Evolutionary conservation across 35 echinoderm and acorn worm genomes (phyloP).

Genomic region (Ophioderma brevispina): DNA sequence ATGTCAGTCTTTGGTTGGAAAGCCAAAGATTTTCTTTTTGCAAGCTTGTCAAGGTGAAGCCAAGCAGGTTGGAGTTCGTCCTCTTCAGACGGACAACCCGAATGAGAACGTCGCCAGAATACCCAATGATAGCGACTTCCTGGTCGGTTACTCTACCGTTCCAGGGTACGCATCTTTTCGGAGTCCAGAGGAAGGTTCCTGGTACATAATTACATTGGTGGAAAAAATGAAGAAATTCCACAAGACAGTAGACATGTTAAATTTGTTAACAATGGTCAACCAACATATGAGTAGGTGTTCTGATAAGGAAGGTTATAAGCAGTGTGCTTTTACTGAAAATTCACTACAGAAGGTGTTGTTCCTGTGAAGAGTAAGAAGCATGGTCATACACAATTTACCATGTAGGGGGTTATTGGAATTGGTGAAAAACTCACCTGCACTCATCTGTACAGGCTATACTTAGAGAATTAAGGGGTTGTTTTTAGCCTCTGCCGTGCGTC

Average conservation of each 20-base stretch:
- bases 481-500: no score
- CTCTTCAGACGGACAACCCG: background rate
- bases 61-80: background rate
- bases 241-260: background rate
- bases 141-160: background rate
- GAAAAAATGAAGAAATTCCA: background rate
- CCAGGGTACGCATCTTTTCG: background rate
- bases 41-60: background rate
- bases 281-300: background rate
- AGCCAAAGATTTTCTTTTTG: background rate
- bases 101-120: background rate
- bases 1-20: background rate
- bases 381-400: no score
- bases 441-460: no score
- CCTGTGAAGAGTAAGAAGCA: no score
- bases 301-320: no score
- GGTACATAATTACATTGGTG: background rate
- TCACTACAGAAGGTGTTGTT: no score
- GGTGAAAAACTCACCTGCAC: no score
- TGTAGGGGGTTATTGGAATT: no score
- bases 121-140: background rate
- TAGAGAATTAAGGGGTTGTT: no score
- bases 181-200: background rate
- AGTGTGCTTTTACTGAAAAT: no score
- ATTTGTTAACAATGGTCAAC: background rate